Percentiles rank a stretch among this genome's conserved stretches.
Evolutionary conservation across 2,113 vertebrate species (phyloP).

Genomic region (Polypterus senegalus): DNA sequence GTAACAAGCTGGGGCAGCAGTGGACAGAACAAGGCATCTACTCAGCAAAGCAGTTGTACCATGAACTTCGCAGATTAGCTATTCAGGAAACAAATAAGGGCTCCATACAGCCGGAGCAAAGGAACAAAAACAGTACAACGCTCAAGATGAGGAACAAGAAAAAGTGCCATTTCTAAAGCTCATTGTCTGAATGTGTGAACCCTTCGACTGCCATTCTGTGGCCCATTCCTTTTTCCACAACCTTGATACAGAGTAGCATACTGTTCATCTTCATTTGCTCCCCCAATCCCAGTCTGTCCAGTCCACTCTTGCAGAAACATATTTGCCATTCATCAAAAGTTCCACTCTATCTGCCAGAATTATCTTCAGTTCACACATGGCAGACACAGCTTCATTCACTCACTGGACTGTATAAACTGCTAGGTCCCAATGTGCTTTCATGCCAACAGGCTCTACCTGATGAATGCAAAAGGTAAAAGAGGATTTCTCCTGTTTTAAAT

Average conservation of each 20-base stretch:
- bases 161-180: conserved; percentile 15
- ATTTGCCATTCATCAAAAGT: background rate
- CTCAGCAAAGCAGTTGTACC: conserved; percentile 65
- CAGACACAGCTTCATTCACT: background rate
- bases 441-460: too few species aligned
- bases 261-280: background rate
- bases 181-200: conserved; percentile 15
- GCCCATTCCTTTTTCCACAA: conserved; percentile 1
- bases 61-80: conserved; percentile 81
- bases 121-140: conserved; percentile 30
- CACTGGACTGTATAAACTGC: background rate
- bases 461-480: too few species aligned
- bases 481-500: too few species aligned
- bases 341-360: background rate
- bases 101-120: conserved; percentile 36
- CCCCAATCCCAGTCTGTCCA: background rate
- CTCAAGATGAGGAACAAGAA: conserved; percentile 21
- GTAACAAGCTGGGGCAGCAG: conserved; percentile 72
- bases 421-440: too few species aligned
- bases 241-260: background rate
- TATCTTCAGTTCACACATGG: conserved; percentile 1
- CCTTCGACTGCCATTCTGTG: conserved; percentile 18
- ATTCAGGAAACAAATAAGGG: conserved; percentile 65
- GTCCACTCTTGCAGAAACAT: background rate
- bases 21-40: conserved; percentile 63